These are phyloP conservation scores for Syngnathus acus DNA, from an alignment of 2,797 vertebrate genomes.

Conservation along the genomic window DNA sequence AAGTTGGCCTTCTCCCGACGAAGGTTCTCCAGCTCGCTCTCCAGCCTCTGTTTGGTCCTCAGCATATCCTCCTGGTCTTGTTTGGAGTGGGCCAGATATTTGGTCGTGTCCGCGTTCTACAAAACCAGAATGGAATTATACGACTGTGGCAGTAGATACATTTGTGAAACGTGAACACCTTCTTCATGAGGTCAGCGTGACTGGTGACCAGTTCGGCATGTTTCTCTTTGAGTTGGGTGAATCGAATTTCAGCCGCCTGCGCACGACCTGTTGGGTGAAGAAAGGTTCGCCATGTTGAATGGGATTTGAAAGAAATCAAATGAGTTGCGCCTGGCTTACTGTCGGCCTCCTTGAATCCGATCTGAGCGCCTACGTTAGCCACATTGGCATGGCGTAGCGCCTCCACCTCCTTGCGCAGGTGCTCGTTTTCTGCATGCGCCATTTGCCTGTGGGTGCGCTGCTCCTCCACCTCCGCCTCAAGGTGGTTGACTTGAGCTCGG, in stretches of 20 bases:
- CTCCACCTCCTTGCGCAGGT: conserved; percentile 82
- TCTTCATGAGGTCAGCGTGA: conserved; percentile 87
- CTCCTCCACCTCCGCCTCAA: conserved; percentile 66
- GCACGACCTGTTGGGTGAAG: conserved; percentile 71
- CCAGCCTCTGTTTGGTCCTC: conserved; percentile 40
- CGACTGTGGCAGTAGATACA: too few species aligned
- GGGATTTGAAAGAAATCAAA: neutral
- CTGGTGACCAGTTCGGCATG: conserved; percentile 90
- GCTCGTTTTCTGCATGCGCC: conserved; percentile 82
- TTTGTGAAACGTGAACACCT: conserved; percentile 61
- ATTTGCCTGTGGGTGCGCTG: conserved; percentile 78
- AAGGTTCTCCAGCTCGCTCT: conserved; percentile 45
- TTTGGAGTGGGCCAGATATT: conserved; percentile 30
- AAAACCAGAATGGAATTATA: neutral
- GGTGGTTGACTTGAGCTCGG: conserved; percentile 60
- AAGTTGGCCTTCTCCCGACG: conserved; percentile 30
- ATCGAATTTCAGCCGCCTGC: conserved; percentile 86
- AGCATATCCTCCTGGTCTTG: conserved; percentile 44
- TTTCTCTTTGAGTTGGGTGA: conserved; percentile 89
- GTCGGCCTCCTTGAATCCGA: conserved; percentile 84
- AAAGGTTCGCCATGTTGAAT: neutral
- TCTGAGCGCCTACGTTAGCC: conserved; percentile 80
- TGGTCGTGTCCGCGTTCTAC: conserved; percentile 58
- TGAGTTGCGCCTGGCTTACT: conserved; percentile 64
- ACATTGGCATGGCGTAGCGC: conserved; percentile 72